Evolutionary conservation across 2,888 invertebrate species (phyloP).

Genomic region (Adelognathus sp.): DNA sequence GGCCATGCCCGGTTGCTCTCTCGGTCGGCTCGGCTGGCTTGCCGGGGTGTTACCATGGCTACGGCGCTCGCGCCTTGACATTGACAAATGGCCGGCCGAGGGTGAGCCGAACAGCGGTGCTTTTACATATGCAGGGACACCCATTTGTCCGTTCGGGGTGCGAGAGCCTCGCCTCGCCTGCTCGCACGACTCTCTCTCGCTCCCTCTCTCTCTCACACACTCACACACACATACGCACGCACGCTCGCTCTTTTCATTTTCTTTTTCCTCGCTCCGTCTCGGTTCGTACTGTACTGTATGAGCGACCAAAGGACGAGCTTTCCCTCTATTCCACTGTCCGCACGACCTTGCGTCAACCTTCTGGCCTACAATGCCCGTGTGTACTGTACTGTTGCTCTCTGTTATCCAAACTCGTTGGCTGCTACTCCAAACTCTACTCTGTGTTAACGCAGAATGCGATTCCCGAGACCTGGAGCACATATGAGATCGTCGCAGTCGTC

Average conservation of each 20-base stretch:
- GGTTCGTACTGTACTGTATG: conserved; percentile 14
- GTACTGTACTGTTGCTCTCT: conserved; percentile 26
- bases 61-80: conserved; percentile 81
- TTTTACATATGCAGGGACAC: conserved; percentile 82
- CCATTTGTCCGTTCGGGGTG: conserved; percentile 80
- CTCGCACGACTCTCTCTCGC: conserved; percentile 48
- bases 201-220: conserved; percentile 53
- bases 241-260: conserved; percentile 20
- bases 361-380: conserved; percentile 68
- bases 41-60: conserved; percentile 79
- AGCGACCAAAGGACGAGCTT: conserved; percentile 41
- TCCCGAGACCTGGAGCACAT: conserved; percentile 30
- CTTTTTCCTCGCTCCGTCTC: conserved; percentile 25
- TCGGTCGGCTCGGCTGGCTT: conserved; percentile 52
- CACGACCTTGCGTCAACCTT: conserved; percentile 44
- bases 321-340: conserved; percentile 44
- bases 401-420: not conserved
- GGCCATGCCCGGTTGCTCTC: conserved; percentile 53
- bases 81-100: conserved; percentile 81
- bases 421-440: not conserved
- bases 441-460: conserved; percentile 35
- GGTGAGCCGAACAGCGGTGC: conserved; percentile 80
- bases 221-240: conserved; percentile 21
- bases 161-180: conserved; percentile 62
- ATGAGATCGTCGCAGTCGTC: conserved; percentile 41